Evolutionary conservation across 2,888 invertebrate genomes (phyloP).

Genomic region (Volucella bombylans): DNA sequence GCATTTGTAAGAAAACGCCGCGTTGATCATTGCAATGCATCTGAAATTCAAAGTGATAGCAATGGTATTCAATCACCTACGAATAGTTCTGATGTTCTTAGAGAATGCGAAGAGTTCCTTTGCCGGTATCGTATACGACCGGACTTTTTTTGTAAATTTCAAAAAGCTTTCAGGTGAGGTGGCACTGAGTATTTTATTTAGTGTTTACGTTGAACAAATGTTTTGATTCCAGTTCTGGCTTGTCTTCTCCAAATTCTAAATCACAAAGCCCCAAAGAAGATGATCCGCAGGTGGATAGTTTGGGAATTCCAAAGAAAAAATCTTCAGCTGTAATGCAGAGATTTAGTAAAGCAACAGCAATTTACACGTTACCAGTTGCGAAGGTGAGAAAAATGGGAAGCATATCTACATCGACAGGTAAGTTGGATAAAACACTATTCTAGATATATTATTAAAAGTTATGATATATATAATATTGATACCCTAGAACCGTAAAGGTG

Average conservation of each 20-base stretch:
- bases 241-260: slow-evolving; percentile 76
- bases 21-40: slow-evolving; percentile 7
- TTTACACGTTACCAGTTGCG: slow-evolving; percentile 80
- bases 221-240: slow-evolving; percentile 74
- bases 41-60: slow-evolving; percentile 35
- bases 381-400: slow-evolving; percentile 76
- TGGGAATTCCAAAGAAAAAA: slow-evolving; percentile 43
- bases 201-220: neutral
- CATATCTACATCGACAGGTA: slow-evolving; percentile 75
- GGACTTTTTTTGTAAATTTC: slow-evolving; percentile 90
- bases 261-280: slow-evolving; percentile 69
- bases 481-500: no score
- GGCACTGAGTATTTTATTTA: slow-evolving; percentile 61
- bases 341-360: slow-evolving; percentile 80
- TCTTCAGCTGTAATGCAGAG: slow-evolving; percentile 76
- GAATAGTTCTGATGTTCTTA: slow-evolving; percentile 78
- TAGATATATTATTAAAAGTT: no score
- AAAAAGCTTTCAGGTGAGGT: slow-evolving; percentile 83
- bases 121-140: slow-evolving; percentile 87
- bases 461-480: no score
- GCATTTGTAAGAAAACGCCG: slow-evolving; percentile 43
- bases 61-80: slow-evolving; percentile 70
- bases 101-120: slow-evolving; percentile 86
- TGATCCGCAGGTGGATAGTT: slow-evolving; percentile 30
- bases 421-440: slow-evolving; percentile 5